A percentile compares a stretch with the other conserved stretches of the same genome.
These are phyloP conservation scores for Fabriciana adippe DNA, from an alignment of 2,888 invertebrate species.

Conservation along the genomic window DNA sequence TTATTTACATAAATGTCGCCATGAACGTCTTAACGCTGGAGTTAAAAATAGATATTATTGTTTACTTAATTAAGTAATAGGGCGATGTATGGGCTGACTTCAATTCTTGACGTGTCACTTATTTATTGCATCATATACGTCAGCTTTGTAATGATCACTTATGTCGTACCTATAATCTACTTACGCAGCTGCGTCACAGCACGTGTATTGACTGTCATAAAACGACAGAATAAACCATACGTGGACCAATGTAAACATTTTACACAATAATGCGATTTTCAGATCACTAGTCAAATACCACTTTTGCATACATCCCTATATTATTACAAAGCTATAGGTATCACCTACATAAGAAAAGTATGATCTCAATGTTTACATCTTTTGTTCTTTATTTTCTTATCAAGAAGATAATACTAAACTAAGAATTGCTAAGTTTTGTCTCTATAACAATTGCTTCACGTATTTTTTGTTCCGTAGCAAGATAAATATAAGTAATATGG, in stretches of 20 bases:
- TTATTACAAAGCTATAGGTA: background rate
- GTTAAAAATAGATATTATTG: too few relatives aligned
- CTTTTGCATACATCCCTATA: background rate
- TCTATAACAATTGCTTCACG: background rate
- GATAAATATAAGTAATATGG: constrained; percentile 8
- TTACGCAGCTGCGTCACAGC: constrained; percentile 5
- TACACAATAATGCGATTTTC: background rate
- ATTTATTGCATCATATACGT: background rate
- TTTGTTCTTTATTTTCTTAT: constrained; percentile 27
- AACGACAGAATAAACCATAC: constrained; percentile 10
- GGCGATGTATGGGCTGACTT: too few relatives aligned
- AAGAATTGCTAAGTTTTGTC: constrained; percentile 7
- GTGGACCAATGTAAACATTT: background rate
- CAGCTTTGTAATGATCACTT: background rate
- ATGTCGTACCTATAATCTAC: constrained; percentile 12
- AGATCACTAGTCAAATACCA: background rate
- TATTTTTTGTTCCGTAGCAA: constrained; percentile 3
- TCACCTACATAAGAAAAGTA: background rate
- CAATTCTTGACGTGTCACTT: constrained; percentile 20
- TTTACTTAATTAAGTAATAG: too few relatives aligned
- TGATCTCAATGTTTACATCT: constrained; percentile 17
- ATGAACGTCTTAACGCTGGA: too few relatives aligned
- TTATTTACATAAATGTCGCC: constrained; percentile 19
- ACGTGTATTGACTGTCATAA: background rate
- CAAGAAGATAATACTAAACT: constrained; percentile 21